Conservation (phyloP, 2,888 invertebrate species). For the Willowsia nigromaculata region DNA sequence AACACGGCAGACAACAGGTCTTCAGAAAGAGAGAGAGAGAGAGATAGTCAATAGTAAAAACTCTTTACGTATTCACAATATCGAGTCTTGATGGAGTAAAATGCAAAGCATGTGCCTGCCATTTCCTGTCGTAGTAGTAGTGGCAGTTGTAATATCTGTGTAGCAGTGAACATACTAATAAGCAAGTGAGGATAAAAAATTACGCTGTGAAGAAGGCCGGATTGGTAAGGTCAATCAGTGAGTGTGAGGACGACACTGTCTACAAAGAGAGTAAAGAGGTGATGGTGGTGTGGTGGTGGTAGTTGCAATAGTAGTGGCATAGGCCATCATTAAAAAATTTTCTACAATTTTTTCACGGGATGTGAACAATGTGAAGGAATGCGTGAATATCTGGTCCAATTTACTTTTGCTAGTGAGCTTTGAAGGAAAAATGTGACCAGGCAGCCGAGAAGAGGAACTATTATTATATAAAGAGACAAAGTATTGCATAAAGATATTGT, state of each 20-base stretch:
- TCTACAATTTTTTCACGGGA: conserved; percentile 48
- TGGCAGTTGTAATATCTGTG: background rate
- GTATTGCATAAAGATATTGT: background rate
- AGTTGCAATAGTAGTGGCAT: too few relatives aligned
- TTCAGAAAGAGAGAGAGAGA: background rate
- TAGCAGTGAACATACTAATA: background rate
- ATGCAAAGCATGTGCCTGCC: conserved; percentile 59
- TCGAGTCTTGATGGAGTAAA: conserved; percentile 20
- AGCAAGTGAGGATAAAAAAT: background rate
- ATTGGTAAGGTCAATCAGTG: conserved; percentile 44
- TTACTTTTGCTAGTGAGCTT: conserved; percentile 31
- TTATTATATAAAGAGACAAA: background rate
- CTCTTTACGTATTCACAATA: background rate
- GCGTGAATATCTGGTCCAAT: conserved; percentile 41
- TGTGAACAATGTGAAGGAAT: conserved; percentile 60
- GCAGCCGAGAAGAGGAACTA: background rate
- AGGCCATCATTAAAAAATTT: conserved; percentile 54
- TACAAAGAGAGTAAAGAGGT: conserved; percentile 30
- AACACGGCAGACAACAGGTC: conserved; percentile 39
- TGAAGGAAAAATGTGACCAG: conserved; percentile 5
- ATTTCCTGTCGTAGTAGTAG: conserved; percentile 52
- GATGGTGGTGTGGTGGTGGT: background rate
- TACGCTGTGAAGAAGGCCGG: conserved; percentile 17
- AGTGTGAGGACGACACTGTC: background rate
- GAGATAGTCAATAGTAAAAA: conserved; percentile 21